A percentile compares a stretch with the other conserved stretches of the same genome.
phyloP scores from a whole-genome alignment of 1,140 invertebrate species.

The Geopemphigus sp. region DNA sequence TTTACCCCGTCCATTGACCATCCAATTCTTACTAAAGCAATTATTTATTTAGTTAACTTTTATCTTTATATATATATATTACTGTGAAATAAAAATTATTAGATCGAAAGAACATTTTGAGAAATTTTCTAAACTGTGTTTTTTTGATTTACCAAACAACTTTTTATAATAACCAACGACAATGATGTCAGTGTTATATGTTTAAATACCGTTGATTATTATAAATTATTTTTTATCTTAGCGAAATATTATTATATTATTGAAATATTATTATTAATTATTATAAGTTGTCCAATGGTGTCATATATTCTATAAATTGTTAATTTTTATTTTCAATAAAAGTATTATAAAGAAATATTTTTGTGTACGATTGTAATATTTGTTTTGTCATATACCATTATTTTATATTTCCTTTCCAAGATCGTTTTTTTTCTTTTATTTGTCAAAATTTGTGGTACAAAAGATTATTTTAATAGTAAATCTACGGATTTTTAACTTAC shows the following conservation, averaged over 20 bases:
- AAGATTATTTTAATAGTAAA: no score
- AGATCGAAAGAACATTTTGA: no score
- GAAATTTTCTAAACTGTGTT: not conserved
- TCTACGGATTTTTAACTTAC: no score
- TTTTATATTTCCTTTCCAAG: no score
- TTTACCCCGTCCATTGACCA: not conserved
- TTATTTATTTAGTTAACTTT: constrained; percentile 18
- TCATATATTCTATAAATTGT: constrained; percentile 46
- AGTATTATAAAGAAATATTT: constrained; percentile 3
- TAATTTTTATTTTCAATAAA: constrained; percentile 44
- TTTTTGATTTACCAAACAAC: not conserved
- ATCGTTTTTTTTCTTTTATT: no score
- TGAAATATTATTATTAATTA: constrained; percentile 17
- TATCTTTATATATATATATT: not conserved
- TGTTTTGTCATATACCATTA: no score
- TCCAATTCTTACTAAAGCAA: not conserved
- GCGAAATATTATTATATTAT: constrained; percentile 28
- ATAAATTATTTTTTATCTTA: constrained; percentile 34
- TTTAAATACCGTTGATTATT: constrained; percentile 36
- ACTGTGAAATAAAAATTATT: not conserved
- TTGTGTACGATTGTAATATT: not conserved
- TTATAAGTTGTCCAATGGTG: constrained; percentile 34
- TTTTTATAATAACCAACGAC: not conserved
- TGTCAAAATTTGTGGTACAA: no score
- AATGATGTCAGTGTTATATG: constrained; percentile 17